Conservation (phyloP, 2,113 vertebrate genomes). For the Tringa solitaria region DNA sequence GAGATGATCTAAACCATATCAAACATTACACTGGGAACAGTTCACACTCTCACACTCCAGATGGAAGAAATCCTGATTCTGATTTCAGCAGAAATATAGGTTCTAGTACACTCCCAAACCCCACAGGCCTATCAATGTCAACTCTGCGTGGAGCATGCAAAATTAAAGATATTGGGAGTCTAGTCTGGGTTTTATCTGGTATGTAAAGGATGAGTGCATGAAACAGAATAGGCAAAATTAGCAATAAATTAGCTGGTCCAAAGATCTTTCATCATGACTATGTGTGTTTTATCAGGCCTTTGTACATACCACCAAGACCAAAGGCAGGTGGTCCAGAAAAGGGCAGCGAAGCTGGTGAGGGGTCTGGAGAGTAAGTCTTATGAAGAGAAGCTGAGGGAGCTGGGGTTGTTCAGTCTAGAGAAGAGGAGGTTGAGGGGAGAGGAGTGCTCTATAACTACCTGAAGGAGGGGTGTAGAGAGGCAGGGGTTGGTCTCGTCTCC, state of each 20-base stretch:
- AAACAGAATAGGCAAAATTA: background rate
- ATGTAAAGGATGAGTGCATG: background rate
- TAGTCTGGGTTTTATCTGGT: background rate
- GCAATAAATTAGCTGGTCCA: background rate
- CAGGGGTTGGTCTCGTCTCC: too few relatives aligned
- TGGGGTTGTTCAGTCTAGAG: too few relatives aligned
- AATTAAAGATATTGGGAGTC: background rate
- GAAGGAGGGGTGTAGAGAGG: too few relatives aligned
- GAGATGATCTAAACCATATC: background rate
- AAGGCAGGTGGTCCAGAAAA: background rate
- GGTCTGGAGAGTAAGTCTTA: too few relatives aligned
- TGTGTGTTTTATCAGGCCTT: background rate
- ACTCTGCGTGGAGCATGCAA: background rate
- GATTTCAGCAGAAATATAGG: background rate
- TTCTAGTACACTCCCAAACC: background rate
- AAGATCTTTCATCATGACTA: background rate
- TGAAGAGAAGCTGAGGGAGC: too few relatives aligned
- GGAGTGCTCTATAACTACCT: too few relatives aligned
- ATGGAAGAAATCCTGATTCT: background rate
- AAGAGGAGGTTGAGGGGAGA: too few relatives aligned
- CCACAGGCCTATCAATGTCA: background rate
- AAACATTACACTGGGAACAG: background rate
- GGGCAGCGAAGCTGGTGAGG: too few relatives aligned
- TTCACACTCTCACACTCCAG: background rate
- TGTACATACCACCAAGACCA: background rate